Percentiles rank a stretch among this genome's conserved stretches.
Evolutionary conservation across 2,888 invertebrate species (phyloP).

Genomic region (Fragum fragum): DNA sequence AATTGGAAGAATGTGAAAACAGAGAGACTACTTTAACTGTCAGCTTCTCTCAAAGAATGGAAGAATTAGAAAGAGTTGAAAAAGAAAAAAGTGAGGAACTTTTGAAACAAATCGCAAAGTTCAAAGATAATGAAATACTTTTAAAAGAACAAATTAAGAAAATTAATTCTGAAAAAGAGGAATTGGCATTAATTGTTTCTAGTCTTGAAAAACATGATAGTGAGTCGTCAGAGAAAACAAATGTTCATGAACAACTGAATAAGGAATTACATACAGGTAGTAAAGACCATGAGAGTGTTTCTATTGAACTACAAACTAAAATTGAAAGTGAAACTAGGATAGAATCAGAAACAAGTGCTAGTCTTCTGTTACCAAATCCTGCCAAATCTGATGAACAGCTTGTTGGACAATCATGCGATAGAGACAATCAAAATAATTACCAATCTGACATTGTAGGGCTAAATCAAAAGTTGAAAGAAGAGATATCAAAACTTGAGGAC

Average conservation of each 20-base stretch:
- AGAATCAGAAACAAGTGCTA: constrained; percentile 45
- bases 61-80: constrained; percentile 60
- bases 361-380: constrained; percentile 34
- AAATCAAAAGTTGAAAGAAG: constrained; percentile 66
- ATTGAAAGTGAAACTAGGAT: constrained; percentile 54
- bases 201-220: constrained; percentile 72
- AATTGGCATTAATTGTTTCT: constrained; percentile 54
- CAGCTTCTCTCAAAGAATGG: constrained; percentile 56
- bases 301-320: constrained; percentile 47
- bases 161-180: constrained; percentile 58
- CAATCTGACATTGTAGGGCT: constrained; percentile 1
- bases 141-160: constrained; percentile 52
- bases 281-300: constrained; percentile 36
- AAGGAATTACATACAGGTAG: constrained; percentile 51
- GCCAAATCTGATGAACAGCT: neutral
- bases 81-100: constrained; percentile 48
- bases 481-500: constrained; percentile 52
- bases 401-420: neutral
- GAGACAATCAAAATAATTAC: constrained; percentile 12
- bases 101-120: constrained; percentile 51
- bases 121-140: constrained; percentile 65
- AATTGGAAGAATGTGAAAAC: constrained; percentile 58
- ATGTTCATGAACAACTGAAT: constrained; percentile 62
- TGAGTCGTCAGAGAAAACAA: constrained; percentile 66
- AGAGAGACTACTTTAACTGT: constrained; percentile 62